phyloP scores from a whole-genome alignment of 2,797 vertebrate genomes.

The Diplodus puntazzo region DNA sequence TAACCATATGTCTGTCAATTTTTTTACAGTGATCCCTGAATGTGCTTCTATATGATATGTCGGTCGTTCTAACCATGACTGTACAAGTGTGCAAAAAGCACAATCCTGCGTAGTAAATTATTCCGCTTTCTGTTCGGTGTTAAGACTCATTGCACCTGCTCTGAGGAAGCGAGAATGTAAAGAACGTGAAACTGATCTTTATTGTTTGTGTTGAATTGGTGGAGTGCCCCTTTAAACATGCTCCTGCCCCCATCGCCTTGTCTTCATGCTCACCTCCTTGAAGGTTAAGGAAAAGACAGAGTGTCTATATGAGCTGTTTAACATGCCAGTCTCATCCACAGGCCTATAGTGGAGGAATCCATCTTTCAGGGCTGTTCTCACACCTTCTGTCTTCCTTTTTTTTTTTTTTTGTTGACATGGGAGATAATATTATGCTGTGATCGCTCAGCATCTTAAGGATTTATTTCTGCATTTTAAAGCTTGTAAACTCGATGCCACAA shows the following conservation, averaged over 20 bases:
- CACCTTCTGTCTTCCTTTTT: neutral
- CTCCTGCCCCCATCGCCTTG: neutral
- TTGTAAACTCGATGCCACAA: conserved; percentile 16
- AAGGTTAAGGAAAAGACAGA: conserved; percentile 53
- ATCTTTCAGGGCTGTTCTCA: conserved; percentile 14
- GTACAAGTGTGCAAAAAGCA: no score
- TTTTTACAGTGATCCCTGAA: no score
- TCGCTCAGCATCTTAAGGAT: conserved; percentile 37
- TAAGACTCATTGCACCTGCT: no score
- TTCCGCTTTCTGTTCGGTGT: no score
- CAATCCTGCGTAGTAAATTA: no score
- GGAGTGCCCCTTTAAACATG: neutral
- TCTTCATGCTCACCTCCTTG: conserved; percentile 3
- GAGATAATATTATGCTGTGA: conserved; percentile 22
- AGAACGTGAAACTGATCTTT: no score
- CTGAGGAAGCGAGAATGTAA: no score
- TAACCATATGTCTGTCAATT: no score
- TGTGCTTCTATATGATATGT: no score
- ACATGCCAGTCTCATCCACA: conserved; percentile 56
- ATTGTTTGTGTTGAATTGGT: no score
- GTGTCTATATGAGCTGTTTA: conserved; percentile 55
- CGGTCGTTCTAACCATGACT: no score
- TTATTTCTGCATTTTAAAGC: conserved; percentile 36
- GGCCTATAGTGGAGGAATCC: conserved; percentile 30
- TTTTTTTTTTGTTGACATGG: conserved; percentile 36